These are phyloP conservation scores for Nasonia vitripennis DNA, from an alignment of 1,140 invertebrate species.

Conservation along the genomic window DNA sequence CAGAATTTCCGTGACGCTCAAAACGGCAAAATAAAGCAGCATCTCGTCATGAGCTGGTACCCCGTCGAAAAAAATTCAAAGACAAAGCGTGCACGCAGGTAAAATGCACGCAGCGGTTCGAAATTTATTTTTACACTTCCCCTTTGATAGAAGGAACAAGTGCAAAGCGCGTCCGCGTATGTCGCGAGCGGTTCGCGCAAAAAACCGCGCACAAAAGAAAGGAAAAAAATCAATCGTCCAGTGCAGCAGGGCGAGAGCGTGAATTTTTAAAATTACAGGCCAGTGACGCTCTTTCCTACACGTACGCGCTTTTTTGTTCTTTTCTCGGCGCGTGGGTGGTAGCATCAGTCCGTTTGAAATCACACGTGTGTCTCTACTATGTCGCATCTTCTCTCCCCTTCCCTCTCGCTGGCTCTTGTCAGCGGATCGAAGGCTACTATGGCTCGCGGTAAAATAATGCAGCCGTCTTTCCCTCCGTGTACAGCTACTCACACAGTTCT, in stretches of 20 bases:
- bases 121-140: slow-evolving; percentile 15
- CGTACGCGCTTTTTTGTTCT: too few species aligned
- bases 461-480: background rate
- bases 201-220: slow-evolving; percentile 12
- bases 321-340: too few species aligned
- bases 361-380: too few species aligned
- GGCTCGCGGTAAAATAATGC: background rate
- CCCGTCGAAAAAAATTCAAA: too few species aligned
- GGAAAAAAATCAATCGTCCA: background rate
- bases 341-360: too few species aligned
- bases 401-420: background rate
- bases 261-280: slow-evolving; percentile 26
- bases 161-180: too few species aligned
- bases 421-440: background rate
- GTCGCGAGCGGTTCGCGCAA: background rate
- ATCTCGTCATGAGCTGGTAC: too few species aligned
- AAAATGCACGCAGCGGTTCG: background rate
- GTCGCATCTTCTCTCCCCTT: background rate
- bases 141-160: background rate
- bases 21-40: too few species aligned
- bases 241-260: background rate
- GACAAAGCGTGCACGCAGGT: too few species aligned
- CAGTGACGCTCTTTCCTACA: too few species aligned
- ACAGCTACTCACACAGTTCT: background rate
- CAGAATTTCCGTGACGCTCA: too few species aligned